Evolutionary conservation across 1,140 invertebrate species (phyloP), one percentile per base, ranked within the genome.

Genomic region (Thalassaphorura encarpata): DNA sequence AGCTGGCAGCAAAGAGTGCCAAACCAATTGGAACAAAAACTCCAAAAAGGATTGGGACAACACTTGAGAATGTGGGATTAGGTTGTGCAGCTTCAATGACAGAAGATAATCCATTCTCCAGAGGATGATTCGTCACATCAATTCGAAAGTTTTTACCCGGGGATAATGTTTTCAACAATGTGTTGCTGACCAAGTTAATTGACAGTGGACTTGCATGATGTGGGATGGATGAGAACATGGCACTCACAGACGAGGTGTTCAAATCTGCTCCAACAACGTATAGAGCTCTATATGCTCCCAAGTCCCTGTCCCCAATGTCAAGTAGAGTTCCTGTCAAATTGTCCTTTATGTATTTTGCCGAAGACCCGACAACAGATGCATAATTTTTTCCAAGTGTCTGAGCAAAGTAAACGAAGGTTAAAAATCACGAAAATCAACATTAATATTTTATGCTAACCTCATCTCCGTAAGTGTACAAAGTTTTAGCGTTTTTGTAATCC

Each of bases 1-100:
- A 83, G 60, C 85, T 84, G 0, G 85, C 78, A 1, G 83, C 81
- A 1, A 88, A 79, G 62, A 89, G 71, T 1, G 75, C 74, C 63
- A 77, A 67, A n/a, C 67, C 68, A 23, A 69, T 58, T 3, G 64
- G 59, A 18, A 64, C 19, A 23, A 66, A 54, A n/a, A 60, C 50
- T 2, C 39, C 60, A 58, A 65, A 65, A 5, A 65, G 26, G 13
- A 65, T 42, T 11, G 63, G 57, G 52, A 60, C 47, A 16, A 52
- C 52, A 18, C 29, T 29, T 0, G 54, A 15, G 52, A 58, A 60
- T 3, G 50, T 28, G 2, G 63, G 63, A 45, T 65, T 31, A 13
- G 63, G 53, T 58, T 59, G 48, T n/a, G 60, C 60, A 21, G 57
- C 50, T 28, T 65, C 60, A 13, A 65, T 19, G 18, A 59, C 27